phyloP scores from a whole-genome alignment of 2,113 vertebrate genomes.

The Forbesichthys agassizii region DNA sequence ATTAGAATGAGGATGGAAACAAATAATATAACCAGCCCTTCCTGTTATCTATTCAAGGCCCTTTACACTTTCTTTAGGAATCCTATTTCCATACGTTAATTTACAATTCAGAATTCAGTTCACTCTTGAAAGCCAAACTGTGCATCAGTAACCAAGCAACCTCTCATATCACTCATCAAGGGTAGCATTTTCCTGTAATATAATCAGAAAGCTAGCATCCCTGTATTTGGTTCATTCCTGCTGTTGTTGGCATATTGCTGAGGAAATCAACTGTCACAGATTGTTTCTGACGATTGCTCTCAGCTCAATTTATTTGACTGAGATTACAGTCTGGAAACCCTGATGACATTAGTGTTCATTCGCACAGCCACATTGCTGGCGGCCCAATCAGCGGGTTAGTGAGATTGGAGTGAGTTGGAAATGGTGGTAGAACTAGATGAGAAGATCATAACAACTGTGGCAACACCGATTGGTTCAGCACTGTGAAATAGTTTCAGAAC shows the following conservation, averaged over 20 bases:
- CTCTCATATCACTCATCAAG: conserved; percentile 84
- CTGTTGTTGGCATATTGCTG: conserved; percentile 25
- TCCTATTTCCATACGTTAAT: conserved; percentile 45
- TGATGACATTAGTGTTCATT: too few relatives aligned
- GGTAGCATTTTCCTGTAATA: conserved; percentile 85
- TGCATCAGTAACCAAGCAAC: conserved; percentile 87
- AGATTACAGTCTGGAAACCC: too few relatives aligned
- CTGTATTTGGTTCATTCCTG: conserved; percentile 29
- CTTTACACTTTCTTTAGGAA: conserved; percentile 39
- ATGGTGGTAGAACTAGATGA: too few relatives aligned
- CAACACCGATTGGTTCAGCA: too few relatives aligned
- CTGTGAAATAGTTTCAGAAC: too few relatives aligned
- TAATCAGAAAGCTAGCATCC: conserved; percentile 51
- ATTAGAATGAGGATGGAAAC: not conserved
- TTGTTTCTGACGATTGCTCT: not conserved
- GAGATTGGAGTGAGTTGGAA: too few relatives aligned
- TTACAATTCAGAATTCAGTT: conserved; percentile 83
- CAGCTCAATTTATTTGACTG: too few relatives aligned
- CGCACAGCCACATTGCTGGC: too few relatives aligned
- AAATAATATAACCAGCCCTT: conserved; percentile 17
- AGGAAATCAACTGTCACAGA: not conserved
- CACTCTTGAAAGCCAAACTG: conserved; percentile 81
- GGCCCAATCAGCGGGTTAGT: too few relatives aligned
- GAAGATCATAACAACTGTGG: too few relatives aligned
- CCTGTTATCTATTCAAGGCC: conserved; percentile 32